Evolutionary conservation across 2,888 invertebrate genomes (phyloP), one percentile per base, ranked within the genome.

Genomic region (Nasonia oneida): DNA sequence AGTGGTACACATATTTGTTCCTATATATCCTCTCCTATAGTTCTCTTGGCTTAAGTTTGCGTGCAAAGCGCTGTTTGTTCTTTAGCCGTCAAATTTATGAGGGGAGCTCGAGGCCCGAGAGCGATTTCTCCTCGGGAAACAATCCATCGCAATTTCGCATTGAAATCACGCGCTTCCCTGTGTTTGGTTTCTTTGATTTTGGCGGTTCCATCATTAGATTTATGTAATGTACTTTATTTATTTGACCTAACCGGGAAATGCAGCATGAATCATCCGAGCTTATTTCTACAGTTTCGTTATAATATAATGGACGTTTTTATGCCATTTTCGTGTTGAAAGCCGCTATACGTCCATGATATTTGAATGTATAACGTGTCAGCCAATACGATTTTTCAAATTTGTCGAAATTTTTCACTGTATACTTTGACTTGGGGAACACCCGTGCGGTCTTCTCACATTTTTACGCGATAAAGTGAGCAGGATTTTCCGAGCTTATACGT

Each of bases 181-280:
- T 86, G 67, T 86, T 86, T 81, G 80, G 81, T 77, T 80, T 83
- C 81, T 37, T 75, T 81, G 80, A 83, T 86, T 83, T 80, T 23
- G 29, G 50, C 79, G 8, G 23, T 70, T 70, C 76, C 37, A 76
- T 81, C 71, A 76, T 81, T 81, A 61, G 64, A 81, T 85, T 85
- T 80, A 70, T 74, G 74, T 61, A 81, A 81, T 73, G 47, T 42
- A 23, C 39, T 81, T 74, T 42, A 42, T 47, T 73, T 42, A 23
- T 73, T 73, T 4, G 3, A 61, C 73, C n/a, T 2, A 37, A 67
- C 67, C 14, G 12, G 15, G 14, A 67, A 14, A 67, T 67, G n/a
- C 67, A 5, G 6, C 29, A 14, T 67, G 67, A 33, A 67, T 67
- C 12, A 67, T 29, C 10, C 12, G 12, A 67, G 29, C 5, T 64